Evolutionary conservation across 2,797 vertebrate species (phyloP), one percentile per base, ranked within the genome.

Genomic region (Gorsachius magnificus): DNA sequence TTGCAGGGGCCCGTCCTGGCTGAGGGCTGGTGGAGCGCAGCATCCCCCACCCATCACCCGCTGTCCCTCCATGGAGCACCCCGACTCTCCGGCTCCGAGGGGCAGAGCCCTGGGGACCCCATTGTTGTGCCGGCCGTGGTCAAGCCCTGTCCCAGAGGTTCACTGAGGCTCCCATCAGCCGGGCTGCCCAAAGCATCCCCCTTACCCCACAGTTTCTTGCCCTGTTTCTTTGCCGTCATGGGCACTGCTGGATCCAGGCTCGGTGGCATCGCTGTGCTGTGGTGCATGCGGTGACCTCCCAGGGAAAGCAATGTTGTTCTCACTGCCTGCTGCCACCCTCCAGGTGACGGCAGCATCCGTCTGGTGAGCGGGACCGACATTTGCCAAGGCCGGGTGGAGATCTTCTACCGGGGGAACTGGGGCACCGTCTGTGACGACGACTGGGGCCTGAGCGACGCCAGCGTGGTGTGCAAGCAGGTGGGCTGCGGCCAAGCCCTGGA

Each of bases 361-460:
- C 97, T 99, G 93, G 97, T 98, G 65, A 98, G 98, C 3, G 99
- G 99, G 11, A n/a, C 93, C 0, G 96, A 98, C 54, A 22, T 64
- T 5, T 99, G 99, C 94, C 98, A 99, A 95, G 99, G 99, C 82
- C 97, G 99, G 16, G 99, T 99, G 60, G 99, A 99, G 97, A 98
- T 99, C 95, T 98, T 98, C 97, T 98, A 99, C 95, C 97, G 97
- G 2, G 99, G 99, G 33, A 97, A 74, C 82, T 99, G 99, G 99
- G 99, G 99, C 83, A 99, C 99, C 0, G 98, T 99, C 85, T 99
- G 99, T 2, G 99, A 99, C 0, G 99, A 99, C 1, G 99, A 99
- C 96, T 99, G 99, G 99, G 97, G 96, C 33, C 83, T 98, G 64
- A 97, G 83, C 0, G 99, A 99, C 0, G 99, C 99, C 29, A 69